These are phyloP conservation scores for Pseudopodoces humilis DNA, from an alignment of 2,113 vertebrate species.

Conservation along the genomic window DNA sequence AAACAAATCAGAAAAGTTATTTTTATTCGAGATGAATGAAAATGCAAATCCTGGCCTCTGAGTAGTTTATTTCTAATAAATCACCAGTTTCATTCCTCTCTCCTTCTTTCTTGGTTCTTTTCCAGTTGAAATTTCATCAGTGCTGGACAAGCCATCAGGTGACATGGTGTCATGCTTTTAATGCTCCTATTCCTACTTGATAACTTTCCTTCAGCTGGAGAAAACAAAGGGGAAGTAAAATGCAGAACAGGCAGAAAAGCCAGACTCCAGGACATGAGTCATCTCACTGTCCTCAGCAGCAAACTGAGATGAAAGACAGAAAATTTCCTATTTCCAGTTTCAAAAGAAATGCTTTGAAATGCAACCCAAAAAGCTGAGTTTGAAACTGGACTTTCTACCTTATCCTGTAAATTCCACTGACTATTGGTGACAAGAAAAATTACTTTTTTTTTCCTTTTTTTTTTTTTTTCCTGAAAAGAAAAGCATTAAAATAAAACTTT, in stretches of 20 bases:
- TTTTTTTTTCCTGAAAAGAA: not conserved
- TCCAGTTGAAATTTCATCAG: not conserved
- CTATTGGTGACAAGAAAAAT: not conserved
- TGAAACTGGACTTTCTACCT: not conserved
- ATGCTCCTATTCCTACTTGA: not conserved
- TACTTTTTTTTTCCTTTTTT: not conserved
- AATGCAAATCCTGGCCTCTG: not conserved
- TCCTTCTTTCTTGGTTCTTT: not conserved
- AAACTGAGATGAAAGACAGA: not conserved
- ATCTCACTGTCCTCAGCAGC: not conserved
- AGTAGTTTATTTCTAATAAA: not conserved
- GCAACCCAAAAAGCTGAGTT: not conserved
- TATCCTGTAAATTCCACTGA: not conserved
- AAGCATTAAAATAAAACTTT: not conserved
- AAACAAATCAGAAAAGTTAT: not conserved
- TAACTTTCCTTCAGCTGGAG: not conserved
- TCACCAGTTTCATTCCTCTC: fast-evolving
- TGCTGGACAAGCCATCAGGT: not conserved
- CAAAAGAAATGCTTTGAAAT: not conserved
- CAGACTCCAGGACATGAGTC: not conserved
- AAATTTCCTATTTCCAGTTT: slow-evolving; percentile 1
- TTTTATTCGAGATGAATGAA: slow-evolving; percentile 12
- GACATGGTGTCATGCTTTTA: not conserved
- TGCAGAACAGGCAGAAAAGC: not conserved
- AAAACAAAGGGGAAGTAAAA: not conserved